These are phyloP conservation scores for Lanius ludovicianus DNA, from an alignment of 2,113 vertebrate species.

Conservation along the genomic window DNA sequence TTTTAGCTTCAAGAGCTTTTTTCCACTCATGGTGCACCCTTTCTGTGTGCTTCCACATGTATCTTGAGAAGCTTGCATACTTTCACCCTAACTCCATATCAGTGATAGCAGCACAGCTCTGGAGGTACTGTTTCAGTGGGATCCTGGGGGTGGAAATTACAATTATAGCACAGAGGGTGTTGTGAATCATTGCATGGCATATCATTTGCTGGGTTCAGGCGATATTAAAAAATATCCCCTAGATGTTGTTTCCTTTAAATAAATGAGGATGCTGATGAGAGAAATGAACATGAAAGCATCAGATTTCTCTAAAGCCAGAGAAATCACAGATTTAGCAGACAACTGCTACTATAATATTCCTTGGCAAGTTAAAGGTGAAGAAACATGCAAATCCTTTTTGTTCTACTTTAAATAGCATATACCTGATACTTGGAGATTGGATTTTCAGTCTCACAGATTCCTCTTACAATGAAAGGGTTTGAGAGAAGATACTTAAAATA, in stretches of 20 bases:
- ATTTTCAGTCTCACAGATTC: not conserved
- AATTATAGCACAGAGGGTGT: not conserved
- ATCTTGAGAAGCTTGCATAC: not conserved
- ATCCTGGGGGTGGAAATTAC: not conserved
- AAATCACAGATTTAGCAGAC: not conserved
- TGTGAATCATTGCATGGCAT: not conserved
- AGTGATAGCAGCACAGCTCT: not conserved
- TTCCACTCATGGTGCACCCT: not conserved
- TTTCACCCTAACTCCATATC: not conserved
- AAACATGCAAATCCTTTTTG: not conserved
- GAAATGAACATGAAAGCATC: not conserved
- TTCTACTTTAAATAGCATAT: not conserved
- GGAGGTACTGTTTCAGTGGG: constrained; percentile 8
- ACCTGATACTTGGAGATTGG: not conserved
- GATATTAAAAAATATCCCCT: not conserved
- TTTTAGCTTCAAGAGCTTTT: not conserved
- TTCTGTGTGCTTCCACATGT: not conserved
- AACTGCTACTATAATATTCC: not conserved
- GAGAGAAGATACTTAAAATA: not conserved
- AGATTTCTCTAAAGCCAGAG: not conserved
- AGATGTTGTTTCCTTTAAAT: not conserved
- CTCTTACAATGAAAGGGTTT: not conserved
- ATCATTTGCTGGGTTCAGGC: not conserved
- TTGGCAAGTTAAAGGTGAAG: not conserved
- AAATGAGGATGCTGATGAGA: not conserved